Conservation (phyloP, 2,888 invertebrate genomes). For the Xestoiulus laeticollis region DNA sequence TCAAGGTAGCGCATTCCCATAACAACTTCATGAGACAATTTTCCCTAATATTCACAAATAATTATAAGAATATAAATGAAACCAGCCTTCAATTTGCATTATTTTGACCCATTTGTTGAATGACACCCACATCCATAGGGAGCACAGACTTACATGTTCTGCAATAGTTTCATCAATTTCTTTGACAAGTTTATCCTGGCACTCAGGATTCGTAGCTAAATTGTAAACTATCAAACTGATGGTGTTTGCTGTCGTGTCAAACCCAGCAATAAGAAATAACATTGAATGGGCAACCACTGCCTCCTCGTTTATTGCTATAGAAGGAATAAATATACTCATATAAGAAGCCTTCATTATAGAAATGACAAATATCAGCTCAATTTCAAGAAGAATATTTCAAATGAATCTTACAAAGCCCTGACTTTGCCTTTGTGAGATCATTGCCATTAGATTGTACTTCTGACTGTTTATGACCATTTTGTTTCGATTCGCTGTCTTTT, state of each 20-base stretch:
- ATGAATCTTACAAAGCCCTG: background rate
- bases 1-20: too few species aligned
- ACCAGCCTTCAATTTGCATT: too few species aligned
- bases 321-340: background rate
- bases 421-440: background rate
- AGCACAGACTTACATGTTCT: slow-evolving; percentile 48
- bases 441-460: background rate
- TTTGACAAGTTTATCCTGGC: slow-evolving; percentile 45
- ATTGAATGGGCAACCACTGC: slow-evolving; percentile 45
- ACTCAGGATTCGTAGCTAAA: slow-evolving; percentile 46
- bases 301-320: slow-evolving; percentile 46
- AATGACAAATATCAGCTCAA: background rate
- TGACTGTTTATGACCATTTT: background rate
- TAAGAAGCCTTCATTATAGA: background rate
- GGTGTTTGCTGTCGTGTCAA: slow-evolving; percentile 47
- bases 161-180: slow-evolving; percentile 50
- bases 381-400: background rate
- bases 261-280: slow-evolving; percentile 52
- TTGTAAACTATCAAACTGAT: slow-evolving; percentile 31
- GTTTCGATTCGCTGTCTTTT: background rate
- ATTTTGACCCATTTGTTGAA: too few species aligned
- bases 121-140: too few species aligned
- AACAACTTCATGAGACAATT: too few species aligned
- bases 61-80: too few species aligned
- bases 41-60: too few species aligned